phyloP scores from a whole-genome alignment of 2,888 invertebrate genomes.

The Agrochola litura region DNA sequence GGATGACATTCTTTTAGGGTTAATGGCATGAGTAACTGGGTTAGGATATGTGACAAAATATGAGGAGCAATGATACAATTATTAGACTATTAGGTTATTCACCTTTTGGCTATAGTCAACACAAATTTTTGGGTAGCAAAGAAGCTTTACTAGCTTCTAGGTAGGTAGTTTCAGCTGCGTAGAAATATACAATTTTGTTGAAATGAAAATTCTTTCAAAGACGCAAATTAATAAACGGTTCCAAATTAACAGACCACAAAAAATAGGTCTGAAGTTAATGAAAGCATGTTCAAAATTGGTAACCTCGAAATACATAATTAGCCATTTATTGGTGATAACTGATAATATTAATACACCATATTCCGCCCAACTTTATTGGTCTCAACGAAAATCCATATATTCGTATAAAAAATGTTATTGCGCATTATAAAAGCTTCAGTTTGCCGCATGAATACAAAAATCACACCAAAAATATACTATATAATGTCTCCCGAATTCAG shows the following conservation, averaged over 20 bases:
- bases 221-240: no score
- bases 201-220: no score
- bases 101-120: background rate
- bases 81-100: background rate
- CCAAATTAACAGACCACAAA: no score
- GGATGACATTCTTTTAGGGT: background rate
- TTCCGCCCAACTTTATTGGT: background rate
- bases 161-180: background rate
- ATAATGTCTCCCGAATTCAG: constrained; percentile 16
- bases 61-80: background rate
- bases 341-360: no score
- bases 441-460: background rate
- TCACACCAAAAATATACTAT: background rate
- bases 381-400: background rate
- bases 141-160: background rate
- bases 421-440: background rate
- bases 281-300: no score
- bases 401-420: background rate
- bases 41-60: background rate
- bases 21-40: background rate
- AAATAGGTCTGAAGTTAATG: no score
- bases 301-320: background rate
- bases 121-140: background rate
- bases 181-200: background rate
- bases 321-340: background rate